Evolutionary conservation across 2,888 invertebrate genomes (phyloP).

Genomic region (Oxyscelio sp.): DNA sequence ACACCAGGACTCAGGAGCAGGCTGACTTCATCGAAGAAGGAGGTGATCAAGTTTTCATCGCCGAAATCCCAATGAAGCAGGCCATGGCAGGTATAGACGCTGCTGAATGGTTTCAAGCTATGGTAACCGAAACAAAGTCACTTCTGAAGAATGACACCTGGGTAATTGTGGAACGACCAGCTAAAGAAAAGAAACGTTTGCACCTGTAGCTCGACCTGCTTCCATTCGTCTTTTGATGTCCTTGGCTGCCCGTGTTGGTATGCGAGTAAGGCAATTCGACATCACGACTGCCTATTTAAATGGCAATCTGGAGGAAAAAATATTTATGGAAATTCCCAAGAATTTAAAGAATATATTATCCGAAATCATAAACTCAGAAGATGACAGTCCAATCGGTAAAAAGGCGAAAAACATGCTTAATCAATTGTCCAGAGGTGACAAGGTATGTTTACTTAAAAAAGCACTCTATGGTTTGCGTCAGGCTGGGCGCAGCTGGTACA

Average conservation of each 20-base stretch:
- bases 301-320: neutral
- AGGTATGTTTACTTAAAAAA: neutral
- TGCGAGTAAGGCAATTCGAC: constrained; percentile 1
- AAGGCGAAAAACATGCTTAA: neutral
- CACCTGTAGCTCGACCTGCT: constrained; percentile 4
- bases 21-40: constrained; percentile 2
- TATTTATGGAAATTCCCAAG: neutral
- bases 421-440: neutral
- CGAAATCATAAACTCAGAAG: neutral
- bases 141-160: neutral
- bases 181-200: neutral
- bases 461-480: neutral
- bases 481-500: neutral
- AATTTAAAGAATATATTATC: neutral
- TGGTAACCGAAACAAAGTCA: neutral
- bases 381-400: neutral
- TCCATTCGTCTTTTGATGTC: constrained; percentile 1
- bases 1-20: neutral
- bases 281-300: constrained; percentile 5
- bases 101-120: neutral
- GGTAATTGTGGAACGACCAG: neutral
- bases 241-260: neutral
- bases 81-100: constrained; percentile 3
- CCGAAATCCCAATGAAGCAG: neutral
- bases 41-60: neutral